A percentile compares a stretch with the other conserved stretches of the same genome.
These are phyloP conservation scores for Cotesia typhae DNA, from an alignment of 1,140 invertebrate species.

Conservation along the genomic window DNA sequence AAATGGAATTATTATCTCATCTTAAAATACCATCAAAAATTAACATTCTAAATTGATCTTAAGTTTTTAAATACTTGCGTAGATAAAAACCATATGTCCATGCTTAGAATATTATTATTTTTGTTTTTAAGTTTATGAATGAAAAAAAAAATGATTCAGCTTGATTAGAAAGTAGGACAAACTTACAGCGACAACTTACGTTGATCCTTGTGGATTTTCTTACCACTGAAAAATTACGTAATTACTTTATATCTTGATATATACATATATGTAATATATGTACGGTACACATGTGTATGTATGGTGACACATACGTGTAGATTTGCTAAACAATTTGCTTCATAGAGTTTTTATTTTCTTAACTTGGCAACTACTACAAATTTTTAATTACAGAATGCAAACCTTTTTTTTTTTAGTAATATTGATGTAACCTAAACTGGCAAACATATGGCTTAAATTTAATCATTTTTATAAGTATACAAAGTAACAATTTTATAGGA, in stretches of 20 bases:
- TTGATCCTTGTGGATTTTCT: constrained; percentile 45
- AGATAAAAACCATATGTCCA: no score
- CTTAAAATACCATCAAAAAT: no score
- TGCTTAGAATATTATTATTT: neutral
- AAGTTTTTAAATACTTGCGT: no score
- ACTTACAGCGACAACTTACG: constrained; percentile 48
- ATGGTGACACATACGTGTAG: neutral
- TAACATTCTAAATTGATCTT: no score
- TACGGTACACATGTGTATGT: constrained; percentile 1
- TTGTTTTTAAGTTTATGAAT: neutral
- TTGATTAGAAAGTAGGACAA: constrained; percentile 64
- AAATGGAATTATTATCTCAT: no score
- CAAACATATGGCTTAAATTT: no score
- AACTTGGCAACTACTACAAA: neutral
- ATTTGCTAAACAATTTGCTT: no score
- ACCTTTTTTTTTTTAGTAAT: no score
- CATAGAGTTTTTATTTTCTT: neutral
- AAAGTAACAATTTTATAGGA: no score
- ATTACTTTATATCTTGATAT: constrained; percentile 33
- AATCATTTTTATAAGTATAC: no score
- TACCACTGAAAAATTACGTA: constrained; percentile 52
- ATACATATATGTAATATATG: constrained; percentile 22
- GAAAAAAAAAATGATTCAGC: constrained; percentile 45
- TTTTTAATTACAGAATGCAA: neutral
- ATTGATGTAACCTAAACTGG: no score